Base-by-base conservation (phyloP, 1,140 invertebrate genomes). In the Macrosteles quadrilineatus region DNA sequence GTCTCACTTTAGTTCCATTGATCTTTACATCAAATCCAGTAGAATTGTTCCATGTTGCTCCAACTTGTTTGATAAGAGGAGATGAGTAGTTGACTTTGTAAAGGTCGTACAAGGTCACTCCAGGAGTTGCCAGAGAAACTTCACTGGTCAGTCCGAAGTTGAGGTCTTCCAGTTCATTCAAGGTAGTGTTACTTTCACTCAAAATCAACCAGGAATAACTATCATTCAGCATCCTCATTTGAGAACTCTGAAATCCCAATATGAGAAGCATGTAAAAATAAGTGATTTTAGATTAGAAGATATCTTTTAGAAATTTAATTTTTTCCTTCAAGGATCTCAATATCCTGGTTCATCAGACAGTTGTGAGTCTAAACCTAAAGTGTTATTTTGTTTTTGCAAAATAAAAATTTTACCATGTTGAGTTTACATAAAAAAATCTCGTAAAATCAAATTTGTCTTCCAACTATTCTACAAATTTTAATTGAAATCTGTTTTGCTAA, bases 41-140 rank as follows among this genome's bases (percentile, higher is more conserved):
- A 2, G 63, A 66, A 9, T 21, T 14, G 45, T 66, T 43, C 63
- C 63, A 66, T 12, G 23, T 1, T 17, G n/a, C 63, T 66, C 32
- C 63, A 32, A 43, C 19, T 27, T 59, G 21, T 59, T 14, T 27
- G 4, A 59, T 14, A 9, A 59, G 23, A 59, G 55, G 27, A 30
- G 32, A 23, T 2, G 63, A 43, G 17, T 66, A 66, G 63, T 66
- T 66, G n/a, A 66, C 63, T 25, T 66, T 66, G 36, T 66, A 66
- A 17, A 66, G 11, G 31, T 66, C 63, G 19, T 59, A 30, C 14
- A 66, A 4, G 2, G 11, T 66, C 1, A 40, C 21, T 3, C 40
- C 63, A 27, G 63, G 32, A 9, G 27, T 19, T n/a, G 63, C 63
- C 36, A 66, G 36, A 2, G 9, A 3, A 23, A 43, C 63, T n/a